These are phyloP conservation scores for Brenthis hecate DNA, from an alignment of 2,888 invertebrate genomes.

Conservation along the genomic window DNA sequence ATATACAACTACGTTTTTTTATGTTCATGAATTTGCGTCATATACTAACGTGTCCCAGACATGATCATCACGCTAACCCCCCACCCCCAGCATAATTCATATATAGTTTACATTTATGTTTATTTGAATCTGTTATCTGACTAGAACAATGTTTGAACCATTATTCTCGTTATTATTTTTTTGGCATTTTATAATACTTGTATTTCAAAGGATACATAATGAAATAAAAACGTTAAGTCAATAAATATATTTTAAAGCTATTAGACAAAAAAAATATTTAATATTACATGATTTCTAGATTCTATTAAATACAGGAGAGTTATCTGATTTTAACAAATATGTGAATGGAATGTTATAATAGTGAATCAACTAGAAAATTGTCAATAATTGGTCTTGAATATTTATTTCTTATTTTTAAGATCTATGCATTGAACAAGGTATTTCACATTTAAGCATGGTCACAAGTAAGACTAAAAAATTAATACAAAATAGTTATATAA, in stretches of 20 bases:
- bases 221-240: not conserved
- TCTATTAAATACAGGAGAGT: slow-evolving; percentile 16
- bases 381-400: slow-evolving; percentile 18
- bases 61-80: slow-evolving; percentile 11
- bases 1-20: not conserved
- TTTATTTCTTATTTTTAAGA: slow-evolving; percentile 12
- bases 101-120: not conserved
- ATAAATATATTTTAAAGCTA: slow-evolving; percentile 29
- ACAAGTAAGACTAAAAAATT: slow-evolving; percentile 2
- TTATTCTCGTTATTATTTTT: no score
- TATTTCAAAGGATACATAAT: not conserved
- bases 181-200: not conserved
- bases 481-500: slow-evolving; percentile 2
- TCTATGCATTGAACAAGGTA: slow-evolving; percentile 16
- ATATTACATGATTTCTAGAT: slow-evolving; percentile 12
- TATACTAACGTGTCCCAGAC: slow-evolving; percentile 9
- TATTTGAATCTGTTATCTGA: not conserved
- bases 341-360: slow-evolving; percentile 21
- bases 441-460: slow-evolving; percentile 23
- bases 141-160: no score
- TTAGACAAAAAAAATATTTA: slow-evolving; percentile 18
- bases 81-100: not conserved
- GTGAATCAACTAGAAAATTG: slow-evolving; percentile 12
- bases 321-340: slow-evolving; percentile 7
- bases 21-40: slow-evolving; percentile 25